Base-by-base conservation (phyloP, 2,113 vertebrate species). In the Daubentonia madagascariensis region DNA sequence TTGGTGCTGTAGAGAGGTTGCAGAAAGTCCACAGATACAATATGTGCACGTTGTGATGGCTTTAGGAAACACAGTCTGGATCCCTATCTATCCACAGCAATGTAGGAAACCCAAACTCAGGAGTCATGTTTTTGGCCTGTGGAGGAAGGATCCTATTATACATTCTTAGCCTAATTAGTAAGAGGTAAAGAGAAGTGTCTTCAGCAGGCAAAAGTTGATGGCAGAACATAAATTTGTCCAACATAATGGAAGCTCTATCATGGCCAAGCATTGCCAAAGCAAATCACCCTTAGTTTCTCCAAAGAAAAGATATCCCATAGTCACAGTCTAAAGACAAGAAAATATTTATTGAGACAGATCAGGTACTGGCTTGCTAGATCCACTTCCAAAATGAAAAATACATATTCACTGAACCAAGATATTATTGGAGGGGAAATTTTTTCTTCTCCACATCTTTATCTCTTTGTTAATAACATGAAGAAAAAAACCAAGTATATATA, bases 401-500 rank as follows among this genome's bases (percentile, higher is more conserved):
- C 8, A 12, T n/a, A 65, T 13, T 40, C 2, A 20, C 5, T 50
- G 68, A 48, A 73, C 57, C 43, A 86, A 88, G 57, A 67, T 68
- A 70, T 50, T 79, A 70, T 72, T 80, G 40, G 54, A 73, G 30
- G 40, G n/a, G 50, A 80, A 59, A 16, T 0, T 78, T 86, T 68
- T 45, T 17, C 17, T 20, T 7, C n/a, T 6, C n/a, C n/a, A 59
- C 6, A 61, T 52, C n/a, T 88, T 93, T 83, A 79, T 32, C 40
- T 90, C 40, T 93, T 85, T 52, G 10, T 67, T 70, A 79, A 67
- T 63, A 86, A 68, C 43, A 79, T 80, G 25, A 91, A 72, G 67
- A 81, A 54, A 94, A 96, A 96, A 95, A 61, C 3, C 48, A 91
- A 50, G 23, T 30, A 59, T 40, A 96, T 86, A 57, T 91, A 84